phyloP scores from a whole-genome alignment of 1,140 invertebrate genomes.

The Sweltsa coloradensis region DNA sequence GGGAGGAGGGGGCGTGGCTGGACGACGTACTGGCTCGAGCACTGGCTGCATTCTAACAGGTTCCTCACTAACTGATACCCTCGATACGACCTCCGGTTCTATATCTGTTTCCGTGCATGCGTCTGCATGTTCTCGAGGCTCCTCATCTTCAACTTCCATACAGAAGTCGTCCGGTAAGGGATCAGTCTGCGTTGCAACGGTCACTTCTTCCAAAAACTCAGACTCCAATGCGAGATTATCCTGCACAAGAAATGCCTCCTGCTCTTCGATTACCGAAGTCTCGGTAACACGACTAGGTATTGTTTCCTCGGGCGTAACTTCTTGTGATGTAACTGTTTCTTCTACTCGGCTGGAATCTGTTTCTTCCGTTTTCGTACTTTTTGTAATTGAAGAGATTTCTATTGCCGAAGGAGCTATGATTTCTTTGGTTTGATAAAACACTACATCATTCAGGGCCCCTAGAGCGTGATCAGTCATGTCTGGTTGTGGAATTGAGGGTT shows the following conservation, averaged over 20 bases:
- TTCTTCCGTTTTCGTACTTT: constrained; percentile 19
- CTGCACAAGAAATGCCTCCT: no score
- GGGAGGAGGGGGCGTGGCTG: neutral
- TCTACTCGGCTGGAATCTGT: no score
- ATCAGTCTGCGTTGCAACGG: constrained; percentile 69
- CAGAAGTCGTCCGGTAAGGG: constrained; percentile 58
- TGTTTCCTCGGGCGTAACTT: no score
- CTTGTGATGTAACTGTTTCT: no score
- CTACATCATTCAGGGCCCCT: constrained; percentile 4
- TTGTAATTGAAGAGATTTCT: no score
- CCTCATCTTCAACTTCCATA: constrained; percentile 51
- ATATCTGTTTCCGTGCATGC: constrained; percentile 4
- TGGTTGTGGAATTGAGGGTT: constrained; percentile 4
- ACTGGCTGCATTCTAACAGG: neutral
- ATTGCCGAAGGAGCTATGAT: no score
- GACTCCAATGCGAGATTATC: no score
- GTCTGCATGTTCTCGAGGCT: constrained; percentile 12
- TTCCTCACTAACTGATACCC: neutral
- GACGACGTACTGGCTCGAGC: neutral
- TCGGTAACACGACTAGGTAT: no score
- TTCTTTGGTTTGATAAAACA: constrained; percentile 3
- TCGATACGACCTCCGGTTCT: neutral
- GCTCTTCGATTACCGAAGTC: no score
- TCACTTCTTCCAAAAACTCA: constrained; percentile 55
- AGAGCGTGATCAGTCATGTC: neutral